Evolutionary conservation across 2,888 invertebrate genomes (phyloP).

Genomic region (Sphaerophoria taeniata): DNA sequence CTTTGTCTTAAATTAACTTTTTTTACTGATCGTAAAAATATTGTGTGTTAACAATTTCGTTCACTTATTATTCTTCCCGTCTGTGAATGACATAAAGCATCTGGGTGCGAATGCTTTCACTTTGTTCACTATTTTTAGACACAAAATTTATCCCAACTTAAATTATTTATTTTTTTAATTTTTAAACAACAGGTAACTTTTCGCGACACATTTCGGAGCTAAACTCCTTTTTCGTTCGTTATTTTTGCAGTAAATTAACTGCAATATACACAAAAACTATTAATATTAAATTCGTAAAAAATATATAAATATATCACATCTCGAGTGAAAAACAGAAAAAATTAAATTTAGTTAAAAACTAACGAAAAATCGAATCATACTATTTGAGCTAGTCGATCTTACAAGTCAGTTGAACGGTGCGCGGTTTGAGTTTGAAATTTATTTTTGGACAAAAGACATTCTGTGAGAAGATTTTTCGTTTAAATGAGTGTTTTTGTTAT

Average conservation of each 20-base stretch:
- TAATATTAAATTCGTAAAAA: constrained; percentile 21
- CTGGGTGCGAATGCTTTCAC: constrained; percentile 65
- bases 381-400: constrained; percentile 54
- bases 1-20: constrained; percentile 2
- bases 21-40: constrained; percentile 22
- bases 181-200: constrained; percentile 45
- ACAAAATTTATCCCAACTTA: constrained; percentile 24
- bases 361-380: constrained; percentile 46
- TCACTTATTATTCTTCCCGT: constrained; percentile 29
- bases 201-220: constrained; percentile 5
- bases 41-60: constrained; percentile 5
- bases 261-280: neutral
- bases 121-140: constrained; percentile 68
- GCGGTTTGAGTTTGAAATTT: constrained; percentile 58
- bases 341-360: constrained; percentile 27
- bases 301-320: constrained; percentile 30
- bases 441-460: constrained; percentile 60
- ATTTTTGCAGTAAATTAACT: constrained; percentile 12
- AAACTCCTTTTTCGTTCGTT: neutral
- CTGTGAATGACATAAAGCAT: constrained; percentile 73
- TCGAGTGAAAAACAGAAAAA: constrained; percentile 25
- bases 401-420: constrained; percentile 45
- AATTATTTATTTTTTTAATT: neutral
- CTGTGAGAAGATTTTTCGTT: constrained; percentile 41
- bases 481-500: constrained; percentile 44